A percentile compares a stretch with the other conserved stretches of the same genome.
These are phyloP conservation scores for Diplolepis rosae DNA, from an alignment of 2,888 invertebrate genomes.

Conservation along the genomic window DNA sequence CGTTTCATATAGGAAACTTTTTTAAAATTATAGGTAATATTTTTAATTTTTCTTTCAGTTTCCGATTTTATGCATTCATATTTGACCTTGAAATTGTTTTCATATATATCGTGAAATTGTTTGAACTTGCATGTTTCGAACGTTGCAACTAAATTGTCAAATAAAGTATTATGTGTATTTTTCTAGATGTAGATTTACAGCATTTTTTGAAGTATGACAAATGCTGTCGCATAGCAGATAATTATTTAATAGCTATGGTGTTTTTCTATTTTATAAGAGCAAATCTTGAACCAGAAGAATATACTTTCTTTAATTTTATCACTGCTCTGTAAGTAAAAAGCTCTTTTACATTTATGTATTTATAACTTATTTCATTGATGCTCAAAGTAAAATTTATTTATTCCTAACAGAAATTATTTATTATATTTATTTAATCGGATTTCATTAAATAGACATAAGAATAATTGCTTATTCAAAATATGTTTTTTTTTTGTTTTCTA, in stretches of 20 bases:
- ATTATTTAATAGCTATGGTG: constrained; percentile 77
- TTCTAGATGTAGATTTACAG: constrained; percentile 70
- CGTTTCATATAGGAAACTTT: constrained; percentile 57
- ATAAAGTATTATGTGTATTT: constrained; percentile 29
- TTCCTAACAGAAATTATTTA: too few relatives aligned
- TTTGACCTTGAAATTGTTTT: not conserved
- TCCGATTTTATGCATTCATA: not conserved
- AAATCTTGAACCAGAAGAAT: constrained; percentile 72
- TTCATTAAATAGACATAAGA: too few relatives aligned
- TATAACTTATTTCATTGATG: too few relatives aligned
- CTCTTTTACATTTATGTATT: not conserved
- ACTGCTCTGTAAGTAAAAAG: constrained; percentile 75
- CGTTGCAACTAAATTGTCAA: not conserved
- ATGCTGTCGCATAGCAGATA: constrained; percentile 76
- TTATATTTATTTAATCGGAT: too few relatives aligned
- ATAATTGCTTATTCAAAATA: too few relatives aligned
- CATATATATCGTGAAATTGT: not conserved
- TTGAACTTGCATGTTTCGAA: not conserved
- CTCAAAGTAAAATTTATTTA: too few relatives aligned
- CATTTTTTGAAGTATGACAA: constrained; percentile 74
- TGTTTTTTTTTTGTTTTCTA: constrained; percentile 48
- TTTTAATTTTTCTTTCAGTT: not conserved
- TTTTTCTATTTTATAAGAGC: constrained; percentile 77
- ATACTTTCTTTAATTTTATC: constrained; percentile 75
- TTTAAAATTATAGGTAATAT: constrained; percentile 59